Evolutionary conservation across 2,797 vertebrate species (phyloP).

Genomic region (Stomatorhinus walkeri): DNA sequence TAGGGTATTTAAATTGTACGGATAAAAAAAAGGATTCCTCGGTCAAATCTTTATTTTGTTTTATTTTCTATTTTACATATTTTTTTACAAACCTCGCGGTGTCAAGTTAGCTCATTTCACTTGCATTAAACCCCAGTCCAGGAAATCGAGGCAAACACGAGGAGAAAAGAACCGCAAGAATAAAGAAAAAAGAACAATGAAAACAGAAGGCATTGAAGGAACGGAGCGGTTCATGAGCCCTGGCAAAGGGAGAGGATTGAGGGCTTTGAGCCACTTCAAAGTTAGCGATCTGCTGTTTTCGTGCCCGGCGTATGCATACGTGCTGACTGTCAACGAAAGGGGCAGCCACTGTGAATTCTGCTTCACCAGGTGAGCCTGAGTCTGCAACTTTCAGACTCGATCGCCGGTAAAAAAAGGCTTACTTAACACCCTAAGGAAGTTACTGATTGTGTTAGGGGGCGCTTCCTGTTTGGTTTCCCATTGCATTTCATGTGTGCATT

Average conservation of each 20-base stretch:
- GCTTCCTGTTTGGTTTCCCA: constrained; percentile 1
- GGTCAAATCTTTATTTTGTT: neutral
- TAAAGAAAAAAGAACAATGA: constrained; percentile 40
- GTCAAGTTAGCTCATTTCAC: neutral
- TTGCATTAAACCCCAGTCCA: neutral
- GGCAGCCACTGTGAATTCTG: constrained; percentile 85
- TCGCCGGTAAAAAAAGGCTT: neutral
- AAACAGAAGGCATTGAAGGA: constrained; percentile 61
- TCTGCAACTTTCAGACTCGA: neutral
- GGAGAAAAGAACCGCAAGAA: neutral
- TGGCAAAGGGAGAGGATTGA: constrained; percentile 76
- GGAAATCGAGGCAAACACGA: neutral
- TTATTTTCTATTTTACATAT: neutral
- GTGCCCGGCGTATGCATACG: constrained; percentile 81
- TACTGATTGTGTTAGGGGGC: neutral
- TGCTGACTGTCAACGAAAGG: constrained; percentile 81
- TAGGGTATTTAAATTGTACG: neutral
- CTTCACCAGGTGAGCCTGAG: constrained; percentile 76
- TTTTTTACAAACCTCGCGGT: neutral
- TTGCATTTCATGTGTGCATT: neutral
- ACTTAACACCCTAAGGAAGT: constrained; percentile 1
- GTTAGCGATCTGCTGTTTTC: constrained; percentile 81
- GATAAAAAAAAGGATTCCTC: neutral
- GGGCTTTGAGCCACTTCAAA: constrained; percentile 64
- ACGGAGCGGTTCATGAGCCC: constrained; percentile 77